Percentiles rank a stretch among this genome's conserved stretches.
These are phyloP conservation scores for Anser cygnoides DNA, from an alignment of 2,113 vertebrate species.

Conservation along the genomic window DNA sequence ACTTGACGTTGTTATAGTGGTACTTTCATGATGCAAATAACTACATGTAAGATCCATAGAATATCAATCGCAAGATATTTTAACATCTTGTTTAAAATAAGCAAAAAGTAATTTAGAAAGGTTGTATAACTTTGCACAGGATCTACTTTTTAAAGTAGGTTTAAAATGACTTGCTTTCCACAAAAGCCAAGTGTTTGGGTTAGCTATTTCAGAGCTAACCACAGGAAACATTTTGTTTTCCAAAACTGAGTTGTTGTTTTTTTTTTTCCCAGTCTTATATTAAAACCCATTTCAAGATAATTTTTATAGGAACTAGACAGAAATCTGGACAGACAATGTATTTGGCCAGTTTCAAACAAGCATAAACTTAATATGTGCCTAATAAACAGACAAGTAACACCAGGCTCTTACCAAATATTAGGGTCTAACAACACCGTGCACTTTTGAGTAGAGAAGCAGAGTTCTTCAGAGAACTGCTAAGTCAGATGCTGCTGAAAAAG, in stretches of 20 bases:
- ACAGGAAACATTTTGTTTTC: neutral
- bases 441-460: neutral
- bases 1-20: neutral
- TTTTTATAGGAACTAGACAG: neutral
- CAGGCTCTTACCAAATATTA: neutral
- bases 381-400: neutral
- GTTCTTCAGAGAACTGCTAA: neutral
- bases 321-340: neutral
- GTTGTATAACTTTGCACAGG: neutral
- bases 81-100: neutral
- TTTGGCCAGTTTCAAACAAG: neutral
- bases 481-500: neutral
- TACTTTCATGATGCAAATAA: slow-evolving; percentile 2
- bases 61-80: neutral
- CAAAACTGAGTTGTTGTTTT: neutral
- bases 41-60: neutral
- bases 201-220: neutral
- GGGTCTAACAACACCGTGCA: neutral
- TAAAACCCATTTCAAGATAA: neutral
- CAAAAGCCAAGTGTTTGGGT: neutral
- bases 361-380: neutral
- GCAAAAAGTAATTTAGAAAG: neutral
- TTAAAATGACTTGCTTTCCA: neutral
- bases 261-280: neutral
- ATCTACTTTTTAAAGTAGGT: neutral